Evolutionary conservation across 2,797 vertebrate genomes (phyloP).

Genomic region (Macropodus opercularis): DNA sequence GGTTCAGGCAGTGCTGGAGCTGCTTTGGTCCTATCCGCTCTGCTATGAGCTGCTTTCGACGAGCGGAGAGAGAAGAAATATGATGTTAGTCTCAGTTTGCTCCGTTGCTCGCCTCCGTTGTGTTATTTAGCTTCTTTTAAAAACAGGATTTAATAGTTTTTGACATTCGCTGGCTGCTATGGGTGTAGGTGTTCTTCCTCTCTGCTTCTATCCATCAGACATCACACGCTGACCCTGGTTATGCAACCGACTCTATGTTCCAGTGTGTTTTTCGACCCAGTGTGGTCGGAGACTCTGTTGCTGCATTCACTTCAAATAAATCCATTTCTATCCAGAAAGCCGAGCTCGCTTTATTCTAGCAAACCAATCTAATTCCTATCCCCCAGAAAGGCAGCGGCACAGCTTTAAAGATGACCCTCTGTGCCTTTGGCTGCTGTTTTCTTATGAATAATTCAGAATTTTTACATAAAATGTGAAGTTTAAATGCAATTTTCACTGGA

Average conservation of each 20-base stretch:
- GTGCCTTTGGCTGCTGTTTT: neutral
- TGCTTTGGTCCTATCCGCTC: slow-evolving; percentile 42
- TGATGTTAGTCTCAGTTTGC: slow-evolving; percentile 10
- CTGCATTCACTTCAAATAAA: slow-evolving; percentile 38
- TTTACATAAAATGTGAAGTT: neutral
- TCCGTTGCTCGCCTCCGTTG: neutral
- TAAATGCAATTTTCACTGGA: too few species aligned
- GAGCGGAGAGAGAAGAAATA: slow-evolving; percentile 26
- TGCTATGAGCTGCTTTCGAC: slow-evolving; percentile 37
- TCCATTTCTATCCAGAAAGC: slow-evolving; percentile 25
- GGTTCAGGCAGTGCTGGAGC: slow-evolving; percentile 37
- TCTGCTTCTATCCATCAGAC: slow-evolving; percentile 17
- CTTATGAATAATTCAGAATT: neutral
- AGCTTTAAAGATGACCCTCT: slow-evolving; percentile 1
- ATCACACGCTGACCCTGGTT: slow-evolving; percentile 31
- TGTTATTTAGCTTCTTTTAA: too few species aligned
- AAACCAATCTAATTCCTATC: slow-evolving; percentile 26
- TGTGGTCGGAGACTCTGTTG: slow-evolving; percentile 3
- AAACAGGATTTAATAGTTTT: too few species aligned
- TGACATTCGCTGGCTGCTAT: too few species aligned
- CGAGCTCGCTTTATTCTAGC: neutral
- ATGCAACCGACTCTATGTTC: slow-evolving; percentile 60
- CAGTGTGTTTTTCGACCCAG: too few species aligned
- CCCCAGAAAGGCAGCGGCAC: neutral
- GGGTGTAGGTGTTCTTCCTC: too few species aligned